Percentiles rank a stretch among this genome's conserved stretches.
Conservation (phyloP, 1,140 invertebrate genomes). For the Drosophila equinoxialis region DNA sequence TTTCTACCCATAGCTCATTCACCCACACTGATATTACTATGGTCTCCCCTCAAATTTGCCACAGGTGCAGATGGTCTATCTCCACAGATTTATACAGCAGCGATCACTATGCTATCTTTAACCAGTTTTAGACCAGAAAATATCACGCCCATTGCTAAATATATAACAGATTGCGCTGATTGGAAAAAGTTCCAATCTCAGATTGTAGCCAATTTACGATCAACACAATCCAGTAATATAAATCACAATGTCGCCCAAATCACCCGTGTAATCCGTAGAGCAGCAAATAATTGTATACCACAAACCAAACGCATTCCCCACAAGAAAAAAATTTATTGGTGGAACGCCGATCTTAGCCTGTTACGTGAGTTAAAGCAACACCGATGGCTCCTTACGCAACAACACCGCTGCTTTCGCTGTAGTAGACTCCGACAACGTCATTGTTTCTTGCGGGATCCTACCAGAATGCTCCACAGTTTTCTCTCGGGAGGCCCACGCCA, state of each 20-base stretch:
- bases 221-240: slow-evolving; percentile 1
- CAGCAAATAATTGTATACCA: slow-evolving; percentile 3
- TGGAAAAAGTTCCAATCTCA: too few relatives aligned
- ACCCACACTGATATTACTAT: slow-evolving; percentile 12
- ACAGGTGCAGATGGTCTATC: too few relatives aligned
- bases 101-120: too few relatives aligned
- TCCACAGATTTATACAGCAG: too few relatives aligned
- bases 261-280: slow-evolving; percentile 7
- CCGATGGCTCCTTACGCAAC: slow-evolving; percentile 9
- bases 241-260: slow-evolving; percentile 1
- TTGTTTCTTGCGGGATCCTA: too few relatives aligned
- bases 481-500: too few relatives aligned
- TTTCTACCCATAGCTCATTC: slow-evolving; percentile 15
- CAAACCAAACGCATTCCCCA: slow-evolving; percentile 5
- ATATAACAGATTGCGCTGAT: too few relatives aligned
- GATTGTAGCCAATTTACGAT: too few relatives aligned
- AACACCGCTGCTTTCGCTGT: slow-evolving; percentile 9
- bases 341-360: not conserved
- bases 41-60: not conserved
- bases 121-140: too few relatives aligned
- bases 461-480: too few relatives aligned
- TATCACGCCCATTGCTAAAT: too few relatives aligned
- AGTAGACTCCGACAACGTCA: not conserved
- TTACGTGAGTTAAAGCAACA: too few relatives aligned
- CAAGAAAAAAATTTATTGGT: not conserved